A percentile compares a stretch with the other conserved stretches of the same genome.
Evolutionary conservation across 1,140 invertebrate species (phyloP).

Genomic region (Eciton burchellii): DNA sequence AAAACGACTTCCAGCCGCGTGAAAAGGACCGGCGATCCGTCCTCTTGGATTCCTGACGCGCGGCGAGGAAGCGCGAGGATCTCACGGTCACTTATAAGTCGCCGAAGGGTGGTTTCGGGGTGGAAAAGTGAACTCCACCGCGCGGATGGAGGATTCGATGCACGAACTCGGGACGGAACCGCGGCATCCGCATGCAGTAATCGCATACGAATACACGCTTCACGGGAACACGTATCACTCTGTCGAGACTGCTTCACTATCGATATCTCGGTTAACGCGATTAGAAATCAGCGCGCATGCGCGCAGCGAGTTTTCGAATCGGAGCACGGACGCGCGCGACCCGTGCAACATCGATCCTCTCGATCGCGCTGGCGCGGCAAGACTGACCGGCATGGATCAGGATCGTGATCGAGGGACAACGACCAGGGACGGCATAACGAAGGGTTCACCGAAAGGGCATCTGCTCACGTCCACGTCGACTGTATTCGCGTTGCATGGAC

Average conservation of each 20-base stretch:
- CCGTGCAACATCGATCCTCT: conserved; percentile 68
- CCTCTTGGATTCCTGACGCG: conserved; percentile 16
- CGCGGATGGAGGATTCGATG: conserved; percentile 22
- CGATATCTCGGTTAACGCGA: conserved; percentile 21
- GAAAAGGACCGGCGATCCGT: neutral
- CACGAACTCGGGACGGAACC: conserved; percentile 14
- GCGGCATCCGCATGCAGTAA: conserved; percentile 23
- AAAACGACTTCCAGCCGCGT: neutral
- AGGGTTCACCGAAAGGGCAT: neutral
- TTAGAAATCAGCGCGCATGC: conserved; percentile 43
- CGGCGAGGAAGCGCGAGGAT: neutral
- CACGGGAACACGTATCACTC: conserved; percentile 41
- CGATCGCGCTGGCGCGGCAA: conserved; percentile 74
- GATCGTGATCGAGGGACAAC: conserved; percentile 74
- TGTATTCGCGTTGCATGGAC: no score
- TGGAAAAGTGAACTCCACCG: neutral
- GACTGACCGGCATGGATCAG: conserved; percentile 75
- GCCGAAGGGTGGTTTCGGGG: neutral
- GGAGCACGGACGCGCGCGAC: neutral
- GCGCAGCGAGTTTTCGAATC: conserved; percentile 29
- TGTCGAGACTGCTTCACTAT: conserved; percentile 22
- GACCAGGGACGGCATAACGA: conserved; percentile 61
- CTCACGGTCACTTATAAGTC: neutral
- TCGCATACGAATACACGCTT: conserved; percentile 48
- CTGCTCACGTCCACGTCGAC: neutral